These are phyloP conservation scores for Timema cristinae DNA, from an alignment of 2,888 invertebrate genomes.

Conservation along the genomic window DNA sequence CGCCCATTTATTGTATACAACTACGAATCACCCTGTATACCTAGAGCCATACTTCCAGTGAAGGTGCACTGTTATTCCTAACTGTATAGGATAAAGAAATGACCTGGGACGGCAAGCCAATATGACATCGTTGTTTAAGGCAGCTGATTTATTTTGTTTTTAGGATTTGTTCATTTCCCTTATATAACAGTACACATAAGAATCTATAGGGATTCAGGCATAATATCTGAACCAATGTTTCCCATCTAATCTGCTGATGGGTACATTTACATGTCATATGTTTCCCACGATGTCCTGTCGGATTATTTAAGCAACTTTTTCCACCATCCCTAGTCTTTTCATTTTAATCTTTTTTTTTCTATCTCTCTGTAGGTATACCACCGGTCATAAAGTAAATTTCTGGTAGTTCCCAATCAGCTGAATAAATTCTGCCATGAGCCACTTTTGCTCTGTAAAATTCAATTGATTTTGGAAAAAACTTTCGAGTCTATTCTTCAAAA, in stretches of 20 bases:
- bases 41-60: background rate
- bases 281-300: background rate
- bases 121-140: background rate
- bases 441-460: background rate
- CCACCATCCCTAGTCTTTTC: background rate
- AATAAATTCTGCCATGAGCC: background rate
- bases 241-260: background rate
- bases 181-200: background rate
- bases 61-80: background rate
- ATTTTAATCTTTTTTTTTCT: background rate
- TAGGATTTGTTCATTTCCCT: constrained; percentile 2
- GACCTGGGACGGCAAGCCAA: background rate
- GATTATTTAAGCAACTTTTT: constrained; percentile 11
- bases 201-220: background rate
- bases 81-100: background rate
- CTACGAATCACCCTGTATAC: background rate
- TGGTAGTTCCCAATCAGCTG: background rate
- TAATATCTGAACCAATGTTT: constrained; percentile 8
- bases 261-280: background rate
- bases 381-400: background rate
- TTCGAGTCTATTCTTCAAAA: constrained; percentile 4
- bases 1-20: no score
- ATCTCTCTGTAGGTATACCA: background rate
- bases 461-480: background rate
- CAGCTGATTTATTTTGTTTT: background rate